Base-by-base conservation (phyloP, 2,797 vertebrate species). In the Chrosomus eos region DNA sequence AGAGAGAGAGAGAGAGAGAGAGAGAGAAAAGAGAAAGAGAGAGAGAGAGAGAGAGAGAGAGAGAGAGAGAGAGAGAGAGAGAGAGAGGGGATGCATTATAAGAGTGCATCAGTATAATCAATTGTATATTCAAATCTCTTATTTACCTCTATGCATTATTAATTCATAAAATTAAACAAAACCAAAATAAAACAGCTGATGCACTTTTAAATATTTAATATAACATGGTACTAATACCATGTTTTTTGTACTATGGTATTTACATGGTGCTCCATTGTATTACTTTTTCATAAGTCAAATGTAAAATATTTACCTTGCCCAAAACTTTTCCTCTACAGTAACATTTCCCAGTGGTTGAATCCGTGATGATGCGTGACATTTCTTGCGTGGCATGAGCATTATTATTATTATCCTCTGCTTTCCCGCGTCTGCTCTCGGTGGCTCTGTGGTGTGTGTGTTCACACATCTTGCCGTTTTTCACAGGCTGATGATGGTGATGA, bases 291-390 rank as follows among this genome's bases (percentile, higher is more conserved):
- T 31, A 13, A 33, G 21, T 64, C 40, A 73, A 13, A 36, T 51
- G 45, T 53, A 2, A 72, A 33, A 80, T 21, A 33, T 68, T 74
- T 88, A 96, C 96, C 96, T 97, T 97, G 87, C 96, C 96, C 67
- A 97, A 93, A 92, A 96, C 95, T 93, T 96, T 96, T 71, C 96
- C 96, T 76, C 95, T 93, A 89, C 95, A 96, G 87, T 96, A 97
- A 38, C 96, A 94, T 91, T 93, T 95, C n/a, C 96, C 96, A 2
- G 95, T 96, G 33, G 91, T 93, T 51, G 94, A 93, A 82, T 96
- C 96, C 43, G 95, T 95, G 71, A 97, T 95, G 91, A 97, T 95
- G 93, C 96, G 90, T 23, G 96, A 96, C 84, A 96, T 90, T 87
- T 97, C 96, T 1, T 94, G 84, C 1, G 92, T 89, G 19, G 92